phyloP scores from a whole-genome alignment of 2,797 vertebrate genomes.

The Gastrophryne carolinensis region DNA sequence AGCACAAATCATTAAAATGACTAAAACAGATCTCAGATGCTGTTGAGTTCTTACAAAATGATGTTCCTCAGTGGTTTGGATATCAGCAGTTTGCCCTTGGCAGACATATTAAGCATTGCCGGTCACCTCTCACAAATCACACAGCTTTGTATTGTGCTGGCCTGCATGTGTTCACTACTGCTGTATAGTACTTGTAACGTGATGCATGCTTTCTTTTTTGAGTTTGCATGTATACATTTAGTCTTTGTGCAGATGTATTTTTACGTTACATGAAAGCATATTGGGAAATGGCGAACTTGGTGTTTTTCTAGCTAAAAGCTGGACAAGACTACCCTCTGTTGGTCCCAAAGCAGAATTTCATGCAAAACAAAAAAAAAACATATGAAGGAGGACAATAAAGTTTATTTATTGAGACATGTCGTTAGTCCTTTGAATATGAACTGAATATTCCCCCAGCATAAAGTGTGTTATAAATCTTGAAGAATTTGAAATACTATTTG shows the following conservation, averaged over 20 bases:
- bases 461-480: too few relatives aligned
- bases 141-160: background rate
- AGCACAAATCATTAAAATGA: too few relatives aligned
- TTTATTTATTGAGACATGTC: too few relatives aligned
- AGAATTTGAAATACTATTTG: too few relatives aligned
- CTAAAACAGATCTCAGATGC: too few relatives aligned
- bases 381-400: too few relatives aligned
- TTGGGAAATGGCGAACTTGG: background rate
- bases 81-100: background rate
- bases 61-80: too few relatives aligned
- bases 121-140: background rate
- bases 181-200: background rate
- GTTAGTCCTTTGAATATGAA: too few relatives aligned
- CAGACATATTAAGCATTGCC: background rate
- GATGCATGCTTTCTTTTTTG: background rate
- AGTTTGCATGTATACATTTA: background rate
- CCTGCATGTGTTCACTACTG: background rate
- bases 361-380: too few relatives aligned
- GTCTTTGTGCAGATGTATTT: background rate
- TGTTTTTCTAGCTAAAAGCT: background rate
- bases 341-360: background rate
- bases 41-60: too few relatives aligned
- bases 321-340: slow-evolving; percentile 24
- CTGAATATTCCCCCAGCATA: too few relatives aligned
- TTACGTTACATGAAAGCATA: background rate